Percentiles rank a stretch among this genome's conserved stretches.
These are phyloP conservation scores for Myotis myotis DNA, from an alignment of 2,797 vertebrate species.

Conservation along the genomic window DNA sequence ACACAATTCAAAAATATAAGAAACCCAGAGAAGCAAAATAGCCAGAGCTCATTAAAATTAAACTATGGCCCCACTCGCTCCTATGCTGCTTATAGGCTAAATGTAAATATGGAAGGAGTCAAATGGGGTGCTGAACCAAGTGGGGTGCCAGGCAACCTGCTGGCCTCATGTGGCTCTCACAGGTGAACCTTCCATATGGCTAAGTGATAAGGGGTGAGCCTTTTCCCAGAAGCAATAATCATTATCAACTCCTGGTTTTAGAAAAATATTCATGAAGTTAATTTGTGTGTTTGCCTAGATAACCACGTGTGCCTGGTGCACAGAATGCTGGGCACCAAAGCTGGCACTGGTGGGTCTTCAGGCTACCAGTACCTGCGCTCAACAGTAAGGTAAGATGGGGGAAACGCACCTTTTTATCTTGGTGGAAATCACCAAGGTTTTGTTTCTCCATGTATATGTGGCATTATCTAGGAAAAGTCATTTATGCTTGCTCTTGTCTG, in stretches of 20 bases:
- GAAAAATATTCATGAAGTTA: background rate
- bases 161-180: background rate
- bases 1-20: background rate
- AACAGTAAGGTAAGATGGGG: conserved; percentile 91
- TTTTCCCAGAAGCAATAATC: conserved; percentile 28
- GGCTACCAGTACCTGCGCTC: conserved; percentile 97
- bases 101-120: background rate
- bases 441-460: rapidly evolving
- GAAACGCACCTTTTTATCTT: too few species aligned
- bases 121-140: background rate
- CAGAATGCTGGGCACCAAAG: conserved; percentile 97
- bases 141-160: conserved; percentile 28
- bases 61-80: rapidly evolving
- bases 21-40: background rate
- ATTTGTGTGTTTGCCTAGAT: conserved; percentile 84
- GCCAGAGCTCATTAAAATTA: background rate
- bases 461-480: background rate
- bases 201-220: background rate
- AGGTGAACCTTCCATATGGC: background rate
- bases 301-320: conserved; percentile 99
- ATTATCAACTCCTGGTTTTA: background rate
- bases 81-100: background rate
- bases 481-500: background rate
- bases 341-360: conserved; percentile 95
- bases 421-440: background rate